Base-by-base conservation (phyloP, 2,797 vertebrate species). In the Enteromius unitaeniatus region DNA sequence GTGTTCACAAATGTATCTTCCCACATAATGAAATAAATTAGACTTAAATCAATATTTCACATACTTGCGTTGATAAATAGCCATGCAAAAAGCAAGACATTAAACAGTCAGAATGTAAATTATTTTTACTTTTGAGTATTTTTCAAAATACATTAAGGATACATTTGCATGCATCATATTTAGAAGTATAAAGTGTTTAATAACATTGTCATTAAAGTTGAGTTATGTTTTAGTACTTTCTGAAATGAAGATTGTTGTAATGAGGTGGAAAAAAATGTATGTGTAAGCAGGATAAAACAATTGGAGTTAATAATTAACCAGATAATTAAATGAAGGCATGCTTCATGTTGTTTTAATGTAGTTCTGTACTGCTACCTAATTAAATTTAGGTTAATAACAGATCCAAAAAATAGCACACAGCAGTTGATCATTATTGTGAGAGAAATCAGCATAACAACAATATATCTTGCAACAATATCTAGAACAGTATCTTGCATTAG, bases 351-450 rank as follows among this genome's bases (percentile, higher is more conserved):
- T 81, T 65, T 74, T 82, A 74, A 51, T 64, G 3, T 23, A 19
- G 28, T 45, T 70, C 42, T 37, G 1, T 26, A 40, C 40, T 37
- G 9, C 19, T 65, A 26, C 23, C 37, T 64, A 37, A 82, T 82
- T 47, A 65, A 74, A 64, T 37, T 74, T 4, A 64, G 15, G 80
- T 74, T 82, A 74, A 82, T 74, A 82, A 65, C 51, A 58, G 23
- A 73, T 78, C 21, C 34, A 64, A 15, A 51, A 60, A 49, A 49
- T 37, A 51, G 42, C 47, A 7, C 5, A 47, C 70, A 28, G 9
- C 15, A 47, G 15, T 47, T 78, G 40, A 62, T 62, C n/a, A 7
- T 31, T 60, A 23, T 60, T 60, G 74, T 10, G 74, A 58, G 74
- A 58, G 34, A 67, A 67, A 17, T 13, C 1, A 60, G n/a, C 10